Base-by-base conservation (phyloP, 2,797 vertebrate species). In the Clarias platycephalus region DNA sequence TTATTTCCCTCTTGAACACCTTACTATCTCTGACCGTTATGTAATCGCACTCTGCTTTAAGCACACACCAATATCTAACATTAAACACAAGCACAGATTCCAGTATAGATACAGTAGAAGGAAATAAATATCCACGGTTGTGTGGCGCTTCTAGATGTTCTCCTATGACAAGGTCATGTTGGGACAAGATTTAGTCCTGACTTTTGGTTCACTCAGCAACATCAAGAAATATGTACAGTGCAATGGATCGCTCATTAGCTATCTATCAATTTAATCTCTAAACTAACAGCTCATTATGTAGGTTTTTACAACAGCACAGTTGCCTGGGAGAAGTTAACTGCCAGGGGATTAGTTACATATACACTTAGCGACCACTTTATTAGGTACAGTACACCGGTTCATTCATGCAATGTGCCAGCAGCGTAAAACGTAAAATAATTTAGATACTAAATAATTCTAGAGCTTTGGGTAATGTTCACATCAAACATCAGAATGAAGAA, bases 1-100 rank as follows among this genome's bases (percentile, higher is more conserved):
- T 78, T 82, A 79, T 86, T 88, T 75, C 83, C 85, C 83, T 75
- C 84, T 75, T 86, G 85, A 83, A 88, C 82, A 89, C 83, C 82
- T 83, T 82, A 84, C 85, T 85, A 86, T 83, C 85, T 84, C 76
- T 81, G 80, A 57, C 71, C 68, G 62, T 89, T 89, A 89, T 85
- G 82, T 86, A 87, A 89, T 78, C 84, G n/a, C n/a, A 26, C 58
- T 66, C 44, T 78, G 84, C 86, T 86, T 88, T 84, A 87, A 82
- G 75, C 82, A 77, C 63, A 81, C 83, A 77, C 81, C 77, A 26
- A 84, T 79, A 84, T 63, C 86, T 77, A 84, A 83, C 83, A 84
- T 81, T 82, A 80, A 77, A 82, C 68, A 75, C 34, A 64, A 71
- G 53, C 37, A 80, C 77, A 84, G 34, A 86, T 79, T 75, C 58